Evolutionary conservation across 2,113 vertebrate species (phyloP).

Genomic region (Bujurquina vittata): DNA sequence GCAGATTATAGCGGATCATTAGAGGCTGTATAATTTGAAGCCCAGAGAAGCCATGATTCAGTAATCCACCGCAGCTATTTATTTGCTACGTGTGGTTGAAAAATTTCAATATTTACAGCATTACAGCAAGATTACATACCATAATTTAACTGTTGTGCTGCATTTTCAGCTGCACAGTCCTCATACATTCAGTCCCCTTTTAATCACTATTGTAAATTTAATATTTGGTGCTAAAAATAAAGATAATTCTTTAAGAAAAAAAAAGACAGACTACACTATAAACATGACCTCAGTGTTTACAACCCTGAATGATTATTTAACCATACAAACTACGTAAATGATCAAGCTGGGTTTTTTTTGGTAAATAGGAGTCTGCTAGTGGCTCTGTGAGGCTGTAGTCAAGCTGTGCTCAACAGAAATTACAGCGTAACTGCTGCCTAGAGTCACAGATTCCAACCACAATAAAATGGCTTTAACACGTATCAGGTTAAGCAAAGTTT

Average conservation of each 20-base stretch:
- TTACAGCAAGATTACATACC: neutral
- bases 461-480: neutral
- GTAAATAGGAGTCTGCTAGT: neutral
- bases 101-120: constrained; percentile 1
- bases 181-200: too few species aligned
- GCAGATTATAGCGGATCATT: constrained; percentile 52
- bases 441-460: neutral
- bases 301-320: neutral
- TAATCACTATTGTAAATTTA: neutral
- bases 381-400: neutral
- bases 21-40: constrained; percentile 35
- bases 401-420: neutral
- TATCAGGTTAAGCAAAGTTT: neutral
- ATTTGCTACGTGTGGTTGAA: constrained; percentile 11
- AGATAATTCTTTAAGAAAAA: neutral
- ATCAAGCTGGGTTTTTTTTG: neutral
- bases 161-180: neutral
- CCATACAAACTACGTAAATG: neutral
- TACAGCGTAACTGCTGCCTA: neutral
- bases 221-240: neutral
- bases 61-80: constrained; percentile 15
- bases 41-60: constrained; percentile 8
- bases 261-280: neutral
- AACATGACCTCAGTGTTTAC: neutral
- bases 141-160: neutral